Evolutionary conservation across 2,113 vertebrate genomes (phyloP).

Genomic region (Prionailurus viverrinus): DNA sequence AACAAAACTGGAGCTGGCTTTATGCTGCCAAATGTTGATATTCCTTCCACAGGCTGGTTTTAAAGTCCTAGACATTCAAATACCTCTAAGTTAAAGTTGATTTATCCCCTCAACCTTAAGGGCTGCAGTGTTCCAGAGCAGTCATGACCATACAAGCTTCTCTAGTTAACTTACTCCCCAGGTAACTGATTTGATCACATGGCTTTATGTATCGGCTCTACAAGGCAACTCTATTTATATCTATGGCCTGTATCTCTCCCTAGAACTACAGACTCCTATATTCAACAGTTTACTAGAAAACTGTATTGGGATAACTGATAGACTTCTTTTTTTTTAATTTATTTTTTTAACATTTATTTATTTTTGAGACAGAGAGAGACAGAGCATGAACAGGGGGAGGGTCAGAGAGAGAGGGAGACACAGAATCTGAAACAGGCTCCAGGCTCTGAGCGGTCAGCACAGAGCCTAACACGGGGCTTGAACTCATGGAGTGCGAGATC

Average conservation of each 20-base stretch:
- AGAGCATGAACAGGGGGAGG: too few relatives aligned
- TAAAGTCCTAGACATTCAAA: neutral
- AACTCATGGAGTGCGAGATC: too few relatives aligned
- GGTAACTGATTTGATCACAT: neutral
- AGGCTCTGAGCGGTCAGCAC: too few relatives aligned
- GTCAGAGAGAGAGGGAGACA: too few relatives aligned
- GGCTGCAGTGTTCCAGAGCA: neutral
- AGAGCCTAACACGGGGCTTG: too few relatives aligned
- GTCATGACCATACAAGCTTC: neutral
- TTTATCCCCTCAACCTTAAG: neutral
- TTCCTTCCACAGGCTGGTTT: neutral
- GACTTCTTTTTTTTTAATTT: neutral
- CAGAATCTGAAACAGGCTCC: too few relatives aligned
- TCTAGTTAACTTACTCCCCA: neutral
- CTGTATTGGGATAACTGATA: neutral
- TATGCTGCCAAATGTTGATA: neutral
- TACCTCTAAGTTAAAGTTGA: neutral
- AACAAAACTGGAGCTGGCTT: neutral
- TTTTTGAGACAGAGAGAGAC: too few relatives aligned
- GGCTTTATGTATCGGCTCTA: neutral
- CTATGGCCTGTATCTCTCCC: neutral
- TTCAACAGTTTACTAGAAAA: neutral
- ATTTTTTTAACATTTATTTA: too few relatives aligned
- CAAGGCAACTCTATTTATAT: neutral
- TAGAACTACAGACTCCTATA: neutral